These are phyloP conservation scores for Xanthostigma xanthostigma DNA, from an alignment of 2,888 invertebrate genomes.

Conservation along the genomic window DNA sequence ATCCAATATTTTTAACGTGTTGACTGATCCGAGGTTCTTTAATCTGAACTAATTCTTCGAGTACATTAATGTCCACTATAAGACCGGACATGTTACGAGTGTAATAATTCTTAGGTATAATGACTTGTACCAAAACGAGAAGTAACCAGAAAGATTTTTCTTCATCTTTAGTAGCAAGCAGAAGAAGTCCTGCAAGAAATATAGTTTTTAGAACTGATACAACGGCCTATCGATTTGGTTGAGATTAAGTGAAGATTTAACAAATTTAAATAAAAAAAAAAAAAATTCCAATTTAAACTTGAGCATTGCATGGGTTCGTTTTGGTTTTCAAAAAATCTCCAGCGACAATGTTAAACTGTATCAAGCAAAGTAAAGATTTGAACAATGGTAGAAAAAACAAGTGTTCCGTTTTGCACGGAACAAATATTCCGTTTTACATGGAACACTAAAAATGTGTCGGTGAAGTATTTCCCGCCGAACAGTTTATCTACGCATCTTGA, in stretches of 20 bases:
- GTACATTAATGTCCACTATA: constrained; percentile 75
- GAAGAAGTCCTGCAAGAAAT: constrained; percentile 45
- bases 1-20: constrained; percentile 63
- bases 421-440: no score
- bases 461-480: no score
- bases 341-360: not conserved
- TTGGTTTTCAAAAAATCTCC: no score
- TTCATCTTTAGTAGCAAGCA: constrained; percentile 77
- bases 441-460: no score
- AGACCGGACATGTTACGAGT: constrained; percentile 80
- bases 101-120: constrained; percentile 78
- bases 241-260: no score
- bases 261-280: no score
- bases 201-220: not conserved
- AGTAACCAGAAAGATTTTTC: constrained; percentile 88
- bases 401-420: no score
- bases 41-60: constrained; percentile 71
- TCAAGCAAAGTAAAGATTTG: not conserved
- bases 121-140: constrained; percentile 73
- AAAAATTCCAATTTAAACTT: no score
- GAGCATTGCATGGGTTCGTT: no score
- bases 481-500: no score
- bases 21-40: constrained; percentile 68
- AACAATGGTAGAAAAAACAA: no score
- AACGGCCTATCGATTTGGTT: no score